phyloP scores from a whole-genome alignment of 2,113 vertebrate genomes.

The Istiophorus platypterus region DNA sequence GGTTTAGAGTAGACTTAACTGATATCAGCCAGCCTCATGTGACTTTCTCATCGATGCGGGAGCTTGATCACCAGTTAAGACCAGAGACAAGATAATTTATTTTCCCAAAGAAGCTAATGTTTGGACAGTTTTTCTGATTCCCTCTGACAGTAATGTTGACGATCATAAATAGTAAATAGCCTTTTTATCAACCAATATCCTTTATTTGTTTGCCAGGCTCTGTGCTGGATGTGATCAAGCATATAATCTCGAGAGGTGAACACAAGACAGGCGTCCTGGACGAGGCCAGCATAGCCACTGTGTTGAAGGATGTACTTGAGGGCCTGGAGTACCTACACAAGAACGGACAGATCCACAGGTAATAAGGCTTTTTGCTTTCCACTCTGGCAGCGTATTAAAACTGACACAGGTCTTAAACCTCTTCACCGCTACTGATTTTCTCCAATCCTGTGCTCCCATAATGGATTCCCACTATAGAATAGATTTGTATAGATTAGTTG shows the following conservation, averaged over 20 bases:
- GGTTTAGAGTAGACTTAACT: slow-evolving; percentile 35
- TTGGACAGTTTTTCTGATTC: slow-evolving; percentile 1
- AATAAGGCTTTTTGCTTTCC: slow-evolving; percentile 5
- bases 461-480: not conserved
- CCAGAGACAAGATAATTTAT: slow-evolving; percentile 13
- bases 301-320: slow-evolving; percentile 94
- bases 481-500: not conserved
- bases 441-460: not conserved
- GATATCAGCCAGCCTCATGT: not conserved
- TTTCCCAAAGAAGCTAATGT: not conserved
- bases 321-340: slow-evolving; percentile 97
- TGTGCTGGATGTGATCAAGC: slow-evolving; percentile 96
- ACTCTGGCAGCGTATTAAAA: not conserved
- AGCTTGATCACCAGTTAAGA: slow-evolving; percentile 19
- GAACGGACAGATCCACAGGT: slow-evolving; percentile 98
- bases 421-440: not conserved
- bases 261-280: slow-evolving; percentile 96
- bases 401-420: slow-evolving; percentile 6
- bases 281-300: slow-evolving; percentile 93
- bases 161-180: slow-evolving; percentile 10
- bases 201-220: slow-evolving; percentile 86
- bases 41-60: slow-evolving; percentile 32
- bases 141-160: slow-evolving; percentile 6
- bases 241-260: slow-evolving; percentile 96
- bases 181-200: not conserved